These are phyloP conservation scores for Aleiodes sp. DNA, from an alignment of 1,140 invertebrate genomes.

Conservation along the genomic window DNA sequence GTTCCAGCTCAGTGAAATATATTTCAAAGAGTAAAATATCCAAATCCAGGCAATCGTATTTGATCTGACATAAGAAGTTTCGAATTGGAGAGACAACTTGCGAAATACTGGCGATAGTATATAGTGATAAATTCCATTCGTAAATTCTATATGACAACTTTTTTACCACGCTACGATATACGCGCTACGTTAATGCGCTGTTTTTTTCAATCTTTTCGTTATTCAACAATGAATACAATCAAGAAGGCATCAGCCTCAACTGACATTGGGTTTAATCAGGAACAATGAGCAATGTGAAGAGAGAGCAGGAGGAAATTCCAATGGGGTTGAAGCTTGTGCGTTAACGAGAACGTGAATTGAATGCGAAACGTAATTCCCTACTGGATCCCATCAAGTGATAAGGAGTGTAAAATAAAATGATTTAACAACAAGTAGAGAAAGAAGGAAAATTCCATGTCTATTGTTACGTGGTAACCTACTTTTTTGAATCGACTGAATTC, in stretches of 20 bases:
- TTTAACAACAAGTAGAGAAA: too few relatives aligned
- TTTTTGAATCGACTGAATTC: not conserved
- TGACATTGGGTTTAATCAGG: not conserved
- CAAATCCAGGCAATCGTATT: not conserved
- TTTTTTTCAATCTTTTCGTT: too few relatives aligned
- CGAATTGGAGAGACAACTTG: too few relatives aligned
- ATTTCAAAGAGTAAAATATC: not conserved
- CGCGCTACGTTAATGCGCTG: too few relatives aligned
- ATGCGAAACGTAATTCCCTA: not conserved
- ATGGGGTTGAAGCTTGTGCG: not conserved
- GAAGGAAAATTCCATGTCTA: too few relatives aligned
- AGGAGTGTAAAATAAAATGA: too few relatives aligned
- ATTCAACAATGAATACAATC: not conserved
- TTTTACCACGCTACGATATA: too few relatives aligned
- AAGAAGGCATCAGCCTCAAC: not conserved
- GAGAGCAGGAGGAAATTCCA: not conserved
- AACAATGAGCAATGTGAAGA: slow-evolving; percentile 9
- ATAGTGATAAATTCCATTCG: too few relatives aligned
- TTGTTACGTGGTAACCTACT: not conserved
- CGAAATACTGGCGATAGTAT: too few relatives aligned
- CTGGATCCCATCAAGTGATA: not conserved
- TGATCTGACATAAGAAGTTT: not conserved
- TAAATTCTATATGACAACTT: too few relatives aligned
- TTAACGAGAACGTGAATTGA: slow-evolving; percentile 4
- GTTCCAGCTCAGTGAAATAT: slow-evolving; percentile 6